Evolutionary conservation across 2,888 invertebrate species (phyloP).

Genomic region (Philonicus albiceps): DNA sequence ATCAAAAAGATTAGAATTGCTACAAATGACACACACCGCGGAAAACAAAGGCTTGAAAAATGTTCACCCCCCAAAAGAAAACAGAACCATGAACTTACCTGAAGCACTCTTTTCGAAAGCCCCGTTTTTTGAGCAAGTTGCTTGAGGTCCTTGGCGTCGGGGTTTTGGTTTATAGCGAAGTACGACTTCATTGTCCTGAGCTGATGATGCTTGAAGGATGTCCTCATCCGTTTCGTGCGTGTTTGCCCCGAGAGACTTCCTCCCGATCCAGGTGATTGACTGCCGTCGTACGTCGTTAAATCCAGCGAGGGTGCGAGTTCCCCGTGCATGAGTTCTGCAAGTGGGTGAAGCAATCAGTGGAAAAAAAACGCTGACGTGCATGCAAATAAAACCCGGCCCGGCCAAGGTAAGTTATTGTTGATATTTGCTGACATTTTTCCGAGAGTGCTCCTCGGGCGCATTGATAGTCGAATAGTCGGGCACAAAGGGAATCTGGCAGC

Average conservation of each 20-base stretch:
- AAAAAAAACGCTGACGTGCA: background rate
- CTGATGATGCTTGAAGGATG: slow-evolving; percentile 97
- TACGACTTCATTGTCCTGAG: slow-evolving; percentile 96
- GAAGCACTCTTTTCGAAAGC: slow-evolving; percentile 90
- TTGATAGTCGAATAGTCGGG: background rate
- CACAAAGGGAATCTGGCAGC: background rate
- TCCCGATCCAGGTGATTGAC: slow-evolving; percentile 50
- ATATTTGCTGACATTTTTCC: background rate
- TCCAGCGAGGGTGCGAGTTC: slow-evolving; percentile 49
- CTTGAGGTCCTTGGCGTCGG: slow-evolving; percentile 96
- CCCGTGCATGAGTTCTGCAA: slow-evolving; percentile 50
- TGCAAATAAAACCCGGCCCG: background rate
- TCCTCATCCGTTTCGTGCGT: slow-evolving; percentile 90
- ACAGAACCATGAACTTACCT: slow-evolving; percentile 69
- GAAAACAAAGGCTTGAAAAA: background rate
- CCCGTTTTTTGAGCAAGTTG: slow-evolving; percentile 96
- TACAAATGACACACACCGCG: background rate
- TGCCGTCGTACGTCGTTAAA: slow-evolving; percentile 51
- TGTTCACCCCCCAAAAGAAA: background rate
- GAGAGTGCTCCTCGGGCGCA: background rate
- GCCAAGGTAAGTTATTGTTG: background rate
- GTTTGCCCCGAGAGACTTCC: slow-evolving; percentile 48
- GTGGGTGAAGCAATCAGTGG: background rate
- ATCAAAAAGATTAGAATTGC: background rate
- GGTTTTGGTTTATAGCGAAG: slow-evolving; percentile 96